phyloP scores from a whole-genome alignment of 2,888 invertebrate genomes.

The Blastobasis adustella region DNA sequence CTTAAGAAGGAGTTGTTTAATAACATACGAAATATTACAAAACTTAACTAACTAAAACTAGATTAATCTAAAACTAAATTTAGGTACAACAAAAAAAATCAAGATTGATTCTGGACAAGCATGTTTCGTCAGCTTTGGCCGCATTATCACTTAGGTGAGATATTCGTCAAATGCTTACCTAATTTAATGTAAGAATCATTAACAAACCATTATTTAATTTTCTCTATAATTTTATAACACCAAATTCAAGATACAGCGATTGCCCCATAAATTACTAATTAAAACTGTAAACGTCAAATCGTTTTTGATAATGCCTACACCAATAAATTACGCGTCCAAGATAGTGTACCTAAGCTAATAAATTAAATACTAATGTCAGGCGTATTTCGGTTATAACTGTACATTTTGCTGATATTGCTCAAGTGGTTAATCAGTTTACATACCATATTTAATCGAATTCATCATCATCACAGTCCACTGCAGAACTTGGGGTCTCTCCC shows the following conservation, averaged over 20 bases:
- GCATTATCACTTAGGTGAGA: neutral
- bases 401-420: conserved; percentile 16
- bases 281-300: conserved; percentile 43
- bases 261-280: conserved; percentile 47
- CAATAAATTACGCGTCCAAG: conserved; percentile 37
- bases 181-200: neutral
- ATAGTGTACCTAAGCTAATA: conserved; percentile 32
- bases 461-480: too few relatives aligned
- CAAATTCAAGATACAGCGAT: conserved; percentile 1
- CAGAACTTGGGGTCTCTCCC: too few relatives aligned
- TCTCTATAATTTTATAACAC: neutral
- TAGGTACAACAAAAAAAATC: too few relatives aligned
- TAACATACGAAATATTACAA: too few relatives aligned
- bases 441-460: too few relatives aligned
- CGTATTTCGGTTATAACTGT: conserved; percentile 11
- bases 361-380: conserved; percentile 19
- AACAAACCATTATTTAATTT: neutral
- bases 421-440: too few relatives aligned
- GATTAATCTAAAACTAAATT: too few relatives aligned
- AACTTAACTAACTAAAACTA: too few relatives aligned
- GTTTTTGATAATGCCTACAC: conserved; percentile 42
- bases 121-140: neutral
- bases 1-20: too few relatives aligned
- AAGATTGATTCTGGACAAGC: neutral
- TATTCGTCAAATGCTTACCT: neutral